Evolutionary conservation across 1,140 invertebrate genomes (phyloP).

Genomic region (Galleria mellonella): DNA sequence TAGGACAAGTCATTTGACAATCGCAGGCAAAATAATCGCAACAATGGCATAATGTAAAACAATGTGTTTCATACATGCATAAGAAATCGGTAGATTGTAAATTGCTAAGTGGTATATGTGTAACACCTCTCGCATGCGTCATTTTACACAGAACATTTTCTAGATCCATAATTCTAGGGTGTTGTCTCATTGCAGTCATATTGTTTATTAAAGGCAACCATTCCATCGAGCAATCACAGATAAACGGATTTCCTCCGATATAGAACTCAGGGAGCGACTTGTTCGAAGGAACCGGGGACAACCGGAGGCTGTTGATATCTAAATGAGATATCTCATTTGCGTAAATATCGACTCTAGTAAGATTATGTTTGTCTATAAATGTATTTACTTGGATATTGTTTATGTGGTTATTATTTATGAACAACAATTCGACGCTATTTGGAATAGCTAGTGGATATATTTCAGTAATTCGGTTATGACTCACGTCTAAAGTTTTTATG

Average conservation of each 20-base stretch:
- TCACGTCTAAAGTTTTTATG: constrained; percentile 89
- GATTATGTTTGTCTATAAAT: constrained; percentile 87
- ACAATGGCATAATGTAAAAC: constrained; percentile 93
- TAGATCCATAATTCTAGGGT: constrained; percentile 90
- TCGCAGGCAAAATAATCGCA: constrained; percentile 96
- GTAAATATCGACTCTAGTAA: constrained; percentile 91
- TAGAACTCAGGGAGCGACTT: constrained; percentile 89
- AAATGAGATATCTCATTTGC: constrained; percentile 89
- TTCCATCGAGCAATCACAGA: constrained; percentile 94
- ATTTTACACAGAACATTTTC: constrained; percentile 89
- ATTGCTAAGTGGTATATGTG: constrained; percentile 80
- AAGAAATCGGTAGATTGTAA: constrained; percentile 87
- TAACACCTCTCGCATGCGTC: constrained; percentile 81
- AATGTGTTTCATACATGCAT: constrained; percentile 93
- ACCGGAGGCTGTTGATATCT: constrained; percentile 85
- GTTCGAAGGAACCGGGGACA: constrained; percentile 81
- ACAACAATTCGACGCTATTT: constrained; percentile 89
- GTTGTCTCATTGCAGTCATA: constrained; percentile 84
- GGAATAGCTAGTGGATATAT: constrained; percentile 87
- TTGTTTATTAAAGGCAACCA: constrained; percentile 92
- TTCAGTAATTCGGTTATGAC: constrained; percentile 89
- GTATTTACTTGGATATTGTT: constrained; percentile 87
- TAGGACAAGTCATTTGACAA: constrained; percentile 95
- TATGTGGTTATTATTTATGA: constrained; percentile 93
- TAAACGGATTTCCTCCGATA: constrained; percentile 91